Conservation (phyloP, 2,113 vertebrate species). For the Charina bottae region DNA sequence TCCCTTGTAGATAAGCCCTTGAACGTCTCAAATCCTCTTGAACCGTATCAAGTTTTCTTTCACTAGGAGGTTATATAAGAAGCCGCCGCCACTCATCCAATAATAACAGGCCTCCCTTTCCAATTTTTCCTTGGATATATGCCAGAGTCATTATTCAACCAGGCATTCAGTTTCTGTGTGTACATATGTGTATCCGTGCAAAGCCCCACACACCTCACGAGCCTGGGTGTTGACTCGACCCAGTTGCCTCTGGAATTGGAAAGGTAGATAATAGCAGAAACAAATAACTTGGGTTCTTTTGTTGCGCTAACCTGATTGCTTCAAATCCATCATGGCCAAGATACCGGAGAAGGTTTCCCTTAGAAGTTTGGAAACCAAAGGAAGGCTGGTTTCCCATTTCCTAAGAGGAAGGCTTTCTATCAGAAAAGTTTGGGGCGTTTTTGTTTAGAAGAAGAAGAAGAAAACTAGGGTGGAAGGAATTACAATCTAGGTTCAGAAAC, state of each 20-base stretch:
- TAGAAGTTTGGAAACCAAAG: background rate
- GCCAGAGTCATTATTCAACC: background rate
- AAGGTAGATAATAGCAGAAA: background rate
- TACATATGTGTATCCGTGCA: background rate
- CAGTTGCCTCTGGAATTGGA: background rate
- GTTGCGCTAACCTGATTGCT: background rate
- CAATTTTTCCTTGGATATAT: background rate
- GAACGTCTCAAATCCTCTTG: background rate
- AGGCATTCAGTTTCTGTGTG: background rate
- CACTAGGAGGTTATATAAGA: background rate
- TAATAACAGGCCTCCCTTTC: background rate
- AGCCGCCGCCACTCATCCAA: background rate
- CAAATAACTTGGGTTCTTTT: background rate
- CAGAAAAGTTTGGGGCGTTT: background rate
- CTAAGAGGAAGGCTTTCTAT: background rate
- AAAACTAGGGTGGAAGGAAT: background rate
- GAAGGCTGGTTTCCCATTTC: background rate
- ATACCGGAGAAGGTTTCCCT: background rate
- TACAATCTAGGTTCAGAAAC: background rate
- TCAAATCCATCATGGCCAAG: background rate
- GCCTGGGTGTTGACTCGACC: background rate
- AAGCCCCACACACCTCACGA: background rate
- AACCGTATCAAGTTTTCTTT: background rate
- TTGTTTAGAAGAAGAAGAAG: background rate
- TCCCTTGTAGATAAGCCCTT: too few relatives aligned